A percentile compares a stretch with the other conserved stretches of the same genome.
Evolutionary conservation across 2,797 vertebrate genomes (phyloP).

Genomic region (Craterocephalus amniculus): DNA sequence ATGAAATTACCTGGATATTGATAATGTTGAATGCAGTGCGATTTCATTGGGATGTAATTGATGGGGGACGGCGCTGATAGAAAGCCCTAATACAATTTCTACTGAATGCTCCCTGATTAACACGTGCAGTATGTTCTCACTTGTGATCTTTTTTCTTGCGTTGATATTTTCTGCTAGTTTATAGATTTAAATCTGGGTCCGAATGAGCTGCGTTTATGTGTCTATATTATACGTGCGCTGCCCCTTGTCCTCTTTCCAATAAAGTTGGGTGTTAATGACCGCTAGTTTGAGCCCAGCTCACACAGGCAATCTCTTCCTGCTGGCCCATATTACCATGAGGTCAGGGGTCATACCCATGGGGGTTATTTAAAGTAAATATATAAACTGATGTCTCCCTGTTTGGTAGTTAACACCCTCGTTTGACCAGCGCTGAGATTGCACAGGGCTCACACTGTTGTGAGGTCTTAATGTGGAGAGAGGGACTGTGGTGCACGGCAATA

Average conservation of each 20-base stretch:
- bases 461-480: conserved; percentile 78
- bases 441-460: conserved; percentile 69
- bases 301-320: conserved; percentile 80
- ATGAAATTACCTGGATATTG: conserved; percentile 83
- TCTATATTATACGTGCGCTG: conserved; percentile 38
- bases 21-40: conserved; percentile 77
- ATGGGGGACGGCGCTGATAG: conserved; percentile 66
- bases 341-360: conserved; percentile 83
- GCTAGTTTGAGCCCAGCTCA: conserved; percentile 67
- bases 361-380: conserved; percentile 90
- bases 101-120: conserved; percentile 68
- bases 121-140: conserved; percentile 62
- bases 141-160: conserved; percentile 21
- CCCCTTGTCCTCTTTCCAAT: conserved; percentile 73
- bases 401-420: conserved; percentile 84
- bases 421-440: conserved; percentile 85
- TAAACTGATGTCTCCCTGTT: conserved; percentile 84
- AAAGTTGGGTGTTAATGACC: conserved; percentile 82
- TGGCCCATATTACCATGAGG: conserved; percentile 78
- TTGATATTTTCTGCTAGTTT: conserved; percentile 9
- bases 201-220: conserved; percentile 22
- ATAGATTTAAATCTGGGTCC: conserved; percentile 34
- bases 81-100: conserved; percentile 67
- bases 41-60: conserved; percentile 75
- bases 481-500: conserved; percentile 67